Base-by-base conservation (phyloP, 2,797 vertebrate genomes). In the Onychomys leucogaster region DNA sequence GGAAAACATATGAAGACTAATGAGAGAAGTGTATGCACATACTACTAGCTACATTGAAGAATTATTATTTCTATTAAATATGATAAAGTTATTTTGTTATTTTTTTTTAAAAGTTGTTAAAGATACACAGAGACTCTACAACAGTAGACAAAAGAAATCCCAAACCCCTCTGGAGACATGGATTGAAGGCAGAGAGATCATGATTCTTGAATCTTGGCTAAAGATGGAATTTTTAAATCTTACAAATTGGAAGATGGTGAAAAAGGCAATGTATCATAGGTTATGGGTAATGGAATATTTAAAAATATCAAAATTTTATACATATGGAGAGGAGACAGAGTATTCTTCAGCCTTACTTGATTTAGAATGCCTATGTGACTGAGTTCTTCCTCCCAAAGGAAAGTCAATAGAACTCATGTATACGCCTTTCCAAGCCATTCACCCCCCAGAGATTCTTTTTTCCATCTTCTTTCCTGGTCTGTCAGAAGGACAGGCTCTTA, bases 121-220 rank as follows among this genome's bases (percentile, higher is more conserved):
- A 85, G 43, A 85, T 37, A 73, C 23, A 92, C 41, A 41, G 49
- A 29, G 23, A 52, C 83, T 67, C 21, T 57, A 32, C 8, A 63
- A 27, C 57, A 81, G 29, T 57, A 80, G 87, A 65, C 25, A 88
- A 69, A 34, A 11, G 46, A 67, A 83, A 43, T 12, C 11, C 43
- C 23, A 37, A 80, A 63, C 7, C 37, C 16, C 46, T 93, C 49
- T 87, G 57, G 12, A 59, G 12, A 78, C 21, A n/a, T 59, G 77
- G 90, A 85, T 61, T 90, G 57, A 81, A 75, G 43, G 37, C 65
- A 41, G 43, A 80, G 76, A 77, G 23, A 90, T 25, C 3, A 14
- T 27, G 21, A 83, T 29, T 94, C 59, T 87, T 49, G 21, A 63
- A 71, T 94, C 73, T 85, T 94, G 82, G 80, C 77, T 80, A 81